These are phyloP conservation scores for Lepidurus couesii DNA, from an alignment of 1,140 invertebrate species.

Conservation along the genomic window DNA sequence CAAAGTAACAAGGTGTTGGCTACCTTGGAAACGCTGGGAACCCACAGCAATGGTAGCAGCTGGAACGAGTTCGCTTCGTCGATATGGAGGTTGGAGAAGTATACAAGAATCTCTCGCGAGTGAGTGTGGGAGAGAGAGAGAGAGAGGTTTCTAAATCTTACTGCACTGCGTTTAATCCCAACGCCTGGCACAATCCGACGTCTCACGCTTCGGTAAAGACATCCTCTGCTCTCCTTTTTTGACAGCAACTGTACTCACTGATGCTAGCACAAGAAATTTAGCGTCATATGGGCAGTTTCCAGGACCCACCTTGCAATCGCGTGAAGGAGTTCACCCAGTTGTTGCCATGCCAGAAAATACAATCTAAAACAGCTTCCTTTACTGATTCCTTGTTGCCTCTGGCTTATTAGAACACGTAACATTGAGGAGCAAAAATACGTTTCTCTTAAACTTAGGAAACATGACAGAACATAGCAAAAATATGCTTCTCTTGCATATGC, in stretches of 20 bases:
- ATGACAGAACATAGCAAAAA: too few species aligned
- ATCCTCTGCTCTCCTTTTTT: not conserved
- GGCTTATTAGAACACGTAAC: too few species aligned
- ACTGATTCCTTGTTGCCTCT: too few species aligned
- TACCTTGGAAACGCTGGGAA: slow-evolving; percentile 10
- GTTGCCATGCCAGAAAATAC: not conserved
- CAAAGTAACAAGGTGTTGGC: not conserved
- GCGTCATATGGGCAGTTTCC: not conserved
- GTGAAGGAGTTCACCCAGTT: not conserved
- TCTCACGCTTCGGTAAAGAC: slow-evolving; percentile 17
- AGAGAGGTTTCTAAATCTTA: slow-evolving; percentile 9
- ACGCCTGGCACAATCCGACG: slow-evolving; percentile 20
- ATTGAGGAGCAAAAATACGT: too few species aligned
- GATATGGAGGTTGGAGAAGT: not conserved
- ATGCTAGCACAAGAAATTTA: not conserved
- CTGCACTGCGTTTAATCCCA: not conserved
- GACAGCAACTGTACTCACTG: not conserved
- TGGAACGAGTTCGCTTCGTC: not conserved
- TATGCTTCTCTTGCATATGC: too few species aligned
- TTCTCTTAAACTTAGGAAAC: too few species aligned
- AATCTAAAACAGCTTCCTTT: too few species aligned
- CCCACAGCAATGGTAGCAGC: slow-evolving; percentile 1
- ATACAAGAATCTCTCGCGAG: not conserved
- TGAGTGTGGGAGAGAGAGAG: not conserved
- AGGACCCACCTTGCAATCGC: not conserved